These are phyloP conservation scores for Cephalopterus ornatus DNA, from an alignment of 2,113 vertebrate species.

Conservation along the genomic window DNA sequence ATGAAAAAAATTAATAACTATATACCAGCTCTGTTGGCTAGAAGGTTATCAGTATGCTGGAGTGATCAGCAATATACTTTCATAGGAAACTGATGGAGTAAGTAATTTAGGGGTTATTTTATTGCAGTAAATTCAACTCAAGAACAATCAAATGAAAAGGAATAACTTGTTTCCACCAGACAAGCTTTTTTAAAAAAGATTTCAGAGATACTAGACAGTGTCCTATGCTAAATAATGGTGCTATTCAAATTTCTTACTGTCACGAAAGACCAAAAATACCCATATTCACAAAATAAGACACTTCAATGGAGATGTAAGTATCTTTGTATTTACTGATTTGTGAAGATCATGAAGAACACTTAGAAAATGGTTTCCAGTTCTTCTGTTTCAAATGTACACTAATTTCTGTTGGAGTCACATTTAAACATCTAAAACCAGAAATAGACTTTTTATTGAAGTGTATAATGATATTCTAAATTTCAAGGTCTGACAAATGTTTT, in stretches of 20 bases:
- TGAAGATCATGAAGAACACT: background rate
- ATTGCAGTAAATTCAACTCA: background rate
- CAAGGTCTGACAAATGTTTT: background rate
- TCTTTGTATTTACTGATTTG: background rate
- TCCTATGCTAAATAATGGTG: background rate
- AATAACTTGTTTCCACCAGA: background rate
- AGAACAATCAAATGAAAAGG: background rate
- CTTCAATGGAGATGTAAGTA: background rate
- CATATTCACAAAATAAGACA: background rate
- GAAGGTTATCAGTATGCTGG: background rate
- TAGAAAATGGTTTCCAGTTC: background rate
- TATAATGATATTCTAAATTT: background rate
- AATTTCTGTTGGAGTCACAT: background rate
- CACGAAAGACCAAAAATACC: background rate
- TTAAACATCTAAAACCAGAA: background rate
- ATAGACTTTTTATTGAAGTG: background rate
- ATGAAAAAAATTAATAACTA: background rate
- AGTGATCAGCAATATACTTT: background rate
- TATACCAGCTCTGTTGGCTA: background rate
- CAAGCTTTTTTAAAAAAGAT: rapidly evolving
- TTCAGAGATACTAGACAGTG: background rate
- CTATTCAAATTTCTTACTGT: background rate
- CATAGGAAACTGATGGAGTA: background rate
- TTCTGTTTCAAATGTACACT: background rate
- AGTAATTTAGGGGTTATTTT: background rate